Percentiles rank a stretch among this genome's conserved stretches.
Conservation (phyloP, 1,140 invertebrate genomes). For the Oedothorax gibbosus region DNA sequence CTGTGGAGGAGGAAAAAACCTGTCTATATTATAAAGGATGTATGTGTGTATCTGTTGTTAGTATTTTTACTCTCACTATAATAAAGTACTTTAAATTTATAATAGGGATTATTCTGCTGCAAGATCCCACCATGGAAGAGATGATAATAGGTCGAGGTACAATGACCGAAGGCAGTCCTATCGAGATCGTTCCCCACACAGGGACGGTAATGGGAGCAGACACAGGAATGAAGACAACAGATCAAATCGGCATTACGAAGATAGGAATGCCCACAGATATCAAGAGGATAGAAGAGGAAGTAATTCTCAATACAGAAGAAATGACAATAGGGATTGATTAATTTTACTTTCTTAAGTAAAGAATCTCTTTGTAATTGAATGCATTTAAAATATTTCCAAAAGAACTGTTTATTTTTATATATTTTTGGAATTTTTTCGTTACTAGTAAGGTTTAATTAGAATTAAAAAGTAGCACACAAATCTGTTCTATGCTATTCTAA, state of each 20-base stretch:
- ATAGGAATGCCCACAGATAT: background rate
- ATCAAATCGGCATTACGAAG: background rate
- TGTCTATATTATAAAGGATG: too few relatives aligned
- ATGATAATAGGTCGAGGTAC: constrained; percentile 12
- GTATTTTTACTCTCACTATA: too few relatives aligned
- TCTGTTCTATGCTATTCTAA: too few relatives aligned
- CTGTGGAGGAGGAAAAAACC: too few relatives aligned
- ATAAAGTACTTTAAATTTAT: background rate
- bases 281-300: constrained; percentile 2
- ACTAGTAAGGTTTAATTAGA: too few relatives aligned
- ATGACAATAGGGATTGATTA: background rate
- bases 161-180: constrained; percentile 1
- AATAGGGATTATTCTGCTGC: constrained; percentile 10
- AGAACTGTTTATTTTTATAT: too few relatives aligned
- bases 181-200: constrained; percentile 21
- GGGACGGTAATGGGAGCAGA: background rate
- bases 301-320: background rate
- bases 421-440: too few relatives aligned
- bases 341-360: too few relatives aligned
- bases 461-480: too few relatives aligned
- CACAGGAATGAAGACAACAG: background rate
- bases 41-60: too few relatives aligned
- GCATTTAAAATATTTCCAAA: too few relatives aligned
- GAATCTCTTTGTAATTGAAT: too few relatives aligned
- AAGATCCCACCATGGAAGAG: background rate